phyloP scores from a whole-genome alignment of 2,797 vertebrate species.

The Acipenser oxyrinchus region DNA sequence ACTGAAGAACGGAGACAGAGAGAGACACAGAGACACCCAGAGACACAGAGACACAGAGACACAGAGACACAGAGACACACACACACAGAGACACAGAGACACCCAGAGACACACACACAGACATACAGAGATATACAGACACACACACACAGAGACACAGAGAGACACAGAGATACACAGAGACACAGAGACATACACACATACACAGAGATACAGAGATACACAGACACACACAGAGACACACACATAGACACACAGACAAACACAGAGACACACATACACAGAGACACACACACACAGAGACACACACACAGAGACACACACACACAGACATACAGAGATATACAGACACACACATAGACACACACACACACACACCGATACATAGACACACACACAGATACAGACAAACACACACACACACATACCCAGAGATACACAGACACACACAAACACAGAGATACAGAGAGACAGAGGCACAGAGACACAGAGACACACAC shows the following conservation, averaged over 20 bases:
- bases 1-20: slow-evolving; percentile 24
- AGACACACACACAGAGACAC: slow-evolving; percentile 10
- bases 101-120: slow-evolving; percentile 12
- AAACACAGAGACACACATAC: slow-evolving; percentile 17
- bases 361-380: background rate
- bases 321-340: slow-evolving; percentile 27
- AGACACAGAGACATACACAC: slow-evolving; percentile 17
- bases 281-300: slow-evolving; percentile 2
- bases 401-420: slow-evolving; percentile 6
- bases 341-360: background rate
- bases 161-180: background rate
- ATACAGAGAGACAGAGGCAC: too few relatives aligned
- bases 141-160: slow-evolving; percentile 15
- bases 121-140: slow-evolving; percentile 15
- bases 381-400: background rate
- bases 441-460: slow-evolving; percentile 19
- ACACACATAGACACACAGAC: slow-evolving; percentile 30
- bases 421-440: slow-evolving; percentile 33
- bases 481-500: too few relatives aligned
- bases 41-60: background rate
- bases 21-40: slow-evolving; percentile 23
- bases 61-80: background rate
- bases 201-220: slow-evolving; percentile 12
- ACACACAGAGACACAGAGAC: slow-evolving; percentile 14
- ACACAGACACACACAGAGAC: slow-evolving; percentile 26